Base-by-base conservation (phyloP, 2,797 vertebrate genomes). In the Falco cherrug region DNA sequence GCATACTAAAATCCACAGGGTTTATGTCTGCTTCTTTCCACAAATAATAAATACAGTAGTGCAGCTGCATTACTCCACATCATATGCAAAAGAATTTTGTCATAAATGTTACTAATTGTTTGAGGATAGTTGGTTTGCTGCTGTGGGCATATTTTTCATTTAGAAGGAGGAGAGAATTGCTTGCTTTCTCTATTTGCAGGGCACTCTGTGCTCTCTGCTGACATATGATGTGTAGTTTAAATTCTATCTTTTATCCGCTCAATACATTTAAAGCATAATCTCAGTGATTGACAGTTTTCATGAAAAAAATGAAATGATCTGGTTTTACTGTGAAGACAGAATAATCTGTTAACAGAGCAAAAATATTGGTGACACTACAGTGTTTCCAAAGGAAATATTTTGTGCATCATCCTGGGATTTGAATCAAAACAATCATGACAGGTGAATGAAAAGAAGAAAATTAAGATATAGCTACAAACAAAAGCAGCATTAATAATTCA, bases 401-500 rank as follows among this genome's bases (percentile, higher is more conserved):
- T 95, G 95, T 95, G 97, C 87, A 87, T 95, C 93, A 93, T 96
- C 95, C 85, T 96, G 90, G 98, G 95, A 95, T 96, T 92, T 92
- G 95, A 98, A 97, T 97, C 96, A 96, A 97, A 98, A 98, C 94
- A 96, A 93, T 97, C 81, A 71, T 91, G 97, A 98, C 97, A 98
- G 95, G 95, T 97, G 97, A 98, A 97, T 96, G 96, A 97, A 97
- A 97, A 97, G 87, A 97, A 93, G 89, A 95, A 96, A 98, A 97
- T 98, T 98, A 98, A 97, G 97, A 95, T 96, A 97, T 91, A 90
- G 96, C 96, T 94, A 97, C 97, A 98, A 97, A 97, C 96, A 98
- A 98, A 98, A 96, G 96, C 74, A 93, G 24, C 97, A 97, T 98
- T 98, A 98, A 98, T 98, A 98, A 98, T 98, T 98, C 97, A 98